Evolutionary conservation across 2,113 vertebrate genomes (phyloP).

Genomic region (Notarius lentiginosus): DNA sequence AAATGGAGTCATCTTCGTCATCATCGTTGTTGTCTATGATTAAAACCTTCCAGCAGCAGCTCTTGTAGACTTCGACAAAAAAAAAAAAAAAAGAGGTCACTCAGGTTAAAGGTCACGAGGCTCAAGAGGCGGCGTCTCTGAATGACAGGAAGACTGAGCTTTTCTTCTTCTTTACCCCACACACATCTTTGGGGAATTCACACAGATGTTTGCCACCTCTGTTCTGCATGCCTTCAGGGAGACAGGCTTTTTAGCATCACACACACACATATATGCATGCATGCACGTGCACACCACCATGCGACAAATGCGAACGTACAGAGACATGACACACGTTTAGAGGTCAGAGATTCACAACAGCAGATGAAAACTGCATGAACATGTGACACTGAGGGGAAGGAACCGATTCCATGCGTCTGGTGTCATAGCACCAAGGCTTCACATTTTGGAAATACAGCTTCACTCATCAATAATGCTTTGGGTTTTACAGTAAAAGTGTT

Average conservation of each 20-base stretch:
- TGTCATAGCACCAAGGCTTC: slow-evolving; percentile 29
- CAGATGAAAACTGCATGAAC: slow-evolving; percentile 49
- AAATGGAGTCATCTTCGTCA: background rate
- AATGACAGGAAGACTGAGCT: slow-evolving; percentile 73
- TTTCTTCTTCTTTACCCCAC: slow-evolving; percentile 58
- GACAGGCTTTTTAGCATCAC: slow-evolving; percentile 49
- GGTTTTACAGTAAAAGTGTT: slow-evolving; percentile 2
- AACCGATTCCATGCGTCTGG: slow-evolving; percentile 37
- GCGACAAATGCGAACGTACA: slow-evolving; percentile 55
- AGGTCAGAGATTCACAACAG: slow-evolving; percentile 56
- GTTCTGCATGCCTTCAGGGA: slow-evolving; percentile 28
- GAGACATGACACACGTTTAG: slow-evolving; percentile 37
- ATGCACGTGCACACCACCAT: slow-evolving; percentile 55
- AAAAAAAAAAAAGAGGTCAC: slow-evolving; percentile 65
- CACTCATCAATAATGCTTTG: background rate
- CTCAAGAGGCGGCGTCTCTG: slow-evolving; percentile 60
- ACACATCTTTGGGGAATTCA: slow-evolving; percentile 54
- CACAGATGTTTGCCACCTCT: slow-evolving; percentile 32
- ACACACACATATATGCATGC: slow-evolving; percentile 47
- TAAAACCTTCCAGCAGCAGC: background rate
- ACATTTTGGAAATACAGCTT: slow-evolving; percentile 29
- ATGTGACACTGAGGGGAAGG: slow-evolving; percentile 41
- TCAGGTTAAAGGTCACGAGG: slow-evolving; percentile 56
- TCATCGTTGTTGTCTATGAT: background rate
- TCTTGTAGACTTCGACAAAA: slow-evolving; percentile 41